Evolutionary conservation across 2,888 invertebrate genomes (phyloP).

Genomic region (Teleogryllus oceanicus): DNA sequence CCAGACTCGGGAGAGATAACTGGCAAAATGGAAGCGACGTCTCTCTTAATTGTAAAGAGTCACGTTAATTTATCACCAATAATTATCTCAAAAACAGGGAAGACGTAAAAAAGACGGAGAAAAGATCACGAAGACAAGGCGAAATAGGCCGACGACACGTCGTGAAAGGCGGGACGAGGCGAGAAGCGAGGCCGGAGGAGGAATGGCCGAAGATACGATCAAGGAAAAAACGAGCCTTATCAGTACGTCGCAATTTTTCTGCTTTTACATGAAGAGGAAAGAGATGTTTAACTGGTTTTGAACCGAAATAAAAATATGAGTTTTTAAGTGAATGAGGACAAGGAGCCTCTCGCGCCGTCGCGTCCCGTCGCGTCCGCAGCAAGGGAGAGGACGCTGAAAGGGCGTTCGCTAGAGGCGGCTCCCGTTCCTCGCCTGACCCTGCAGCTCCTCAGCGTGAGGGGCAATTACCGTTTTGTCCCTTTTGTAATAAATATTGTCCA

Average conservation of each 20-base stretch:
- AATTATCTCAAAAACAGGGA: conserved; percentile 31
- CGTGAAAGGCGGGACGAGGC: neutral
- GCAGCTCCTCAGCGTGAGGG: too few species aligned
- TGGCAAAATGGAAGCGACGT: conserved; percentile 7
- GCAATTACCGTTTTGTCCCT: too few species aligned
- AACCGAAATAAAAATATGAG: conserved; percentile 29
- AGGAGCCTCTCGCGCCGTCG: neutral
- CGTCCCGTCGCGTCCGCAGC: too few species aligned
- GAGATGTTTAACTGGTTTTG: conserved; percentile 29
- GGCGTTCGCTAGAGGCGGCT: too few species aligned
- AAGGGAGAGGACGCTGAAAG: too few species aligned
- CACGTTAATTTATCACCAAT: conserved; percentile 33
- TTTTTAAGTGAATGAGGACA: conserved; percentile 1
- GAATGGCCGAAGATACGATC: conserved; percentile 24
- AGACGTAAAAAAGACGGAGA: conserved; percentile 19
- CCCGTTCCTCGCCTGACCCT: too few species aligned
- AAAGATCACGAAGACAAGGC: neutral
- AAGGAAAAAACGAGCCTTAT: conserved; percentile 26
- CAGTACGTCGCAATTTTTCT: conserved; percentile 32
- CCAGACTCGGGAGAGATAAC: neutral
- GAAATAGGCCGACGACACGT: conserved; percentile 18
- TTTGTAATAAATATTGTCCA: too few species aligned
- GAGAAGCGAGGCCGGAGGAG: neutral
- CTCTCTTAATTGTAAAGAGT: conserved; percentile 29
- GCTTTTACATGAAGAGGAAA: conserved; percentile 30